Evolutionary conservation across 1,140 invertebrate genomes (phyloP), one percentile per base, ranked within the genome.

Genomic region (Micrasema longulum): DNA sequence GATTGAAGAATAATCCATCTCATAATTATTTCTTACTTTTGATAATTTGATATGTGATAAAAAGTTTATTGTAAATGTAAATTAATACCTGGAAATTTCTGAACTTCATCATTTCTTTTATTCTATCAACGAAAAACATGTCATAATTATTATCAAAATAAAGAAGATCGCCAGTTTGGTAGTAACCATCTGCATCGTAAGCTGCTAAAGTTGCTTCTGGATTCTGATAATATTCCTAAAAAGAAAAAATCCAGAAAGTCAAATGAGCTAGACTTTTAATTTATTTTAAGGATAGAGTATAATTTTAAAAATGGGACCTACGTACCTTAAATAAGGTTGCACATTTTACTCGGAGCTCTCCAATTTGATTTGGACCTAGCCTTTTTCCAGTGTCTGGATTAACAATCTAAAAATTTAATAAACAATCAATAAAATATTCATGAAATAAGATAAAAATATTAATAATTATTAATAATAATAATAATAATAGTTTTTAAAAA

Each of bases 21-120:
- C n/a, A n/a, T n/a, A n/a, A n/a, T n/a, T n/a, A n/a, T n/a, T n/a
- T n/a, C n/a, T n/a, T n/a, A n/a, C n/a, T n/a, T n/a, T n/a, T n/a
- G n/a, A n/a, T n/a, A n/a, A n/a, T n/a, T n/a, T n/a, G n/a, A n/a
- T n/a, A n/a, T n/a, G n/a, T n/a, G n/a, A n/a, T n/a, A n/a, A n/a
- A n/a, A n/a, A n/a, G n/a, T n/a, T n/a, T n/a, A n/a, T n/a, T n/a
- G n/a, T n/a, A n/a, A n/a, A n/a, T n/a, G n/a, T n/a, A n/a, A 55
- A 55, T 36, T 41, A n/a, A 23, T 80, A 91, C 91, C 82, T 93
- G 91, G 75, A 86, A 85, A 57, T 86, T 88, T 79, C 89, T 89
- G 77, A 89, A 91, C 79, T 93, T 93, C 35, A 93, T 89, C 10
- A 93, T 80, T 73, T 91, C 87, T 78, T 93, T 93, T 4, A 92